Percentiles rank a stretch among this genome's conserved stretches.
Conservation (phyloP, 2,797 vertebrate species). For the Falco cherrug region DNA sequence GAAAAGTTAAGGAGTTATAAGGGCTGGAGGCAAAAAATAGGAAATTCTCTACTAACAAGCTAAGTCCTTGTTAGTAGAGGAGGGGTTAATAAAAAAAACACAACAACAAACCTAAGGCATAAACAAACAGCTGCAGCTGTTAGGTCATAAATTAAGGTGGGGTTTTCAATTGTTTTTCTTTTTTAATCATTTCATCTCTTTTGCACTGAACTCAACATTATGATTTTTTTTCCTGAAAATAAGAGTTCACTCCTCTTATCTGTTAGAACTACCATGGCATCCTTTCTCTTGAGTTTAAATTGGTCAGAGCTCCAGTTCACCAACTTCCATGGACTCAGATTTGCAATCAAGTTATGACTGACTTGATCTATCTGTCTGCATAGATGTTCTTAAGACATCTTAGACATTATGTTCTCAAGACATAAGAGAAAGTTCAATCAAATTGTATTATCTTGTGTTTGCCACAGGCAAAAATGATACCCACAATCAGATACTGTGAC, state of each 20-base stretch:
- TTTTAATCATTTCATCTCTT: background rate
- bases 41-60: background rate
- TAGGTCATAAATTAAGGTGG: background rate
- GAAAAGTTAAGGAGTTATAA: background rate
- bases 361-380: background rate
- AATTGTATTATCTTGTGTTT: background rate
- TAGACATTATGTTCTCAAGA: background rate
- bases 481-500: background rate
- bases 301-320: background rate
- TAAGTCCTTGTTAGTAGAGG: background rate
- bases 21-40: background rate
- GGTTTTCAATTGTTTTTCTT: background rate
- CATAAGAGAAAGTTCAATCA: background rate
- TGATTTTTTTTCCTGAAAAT: background rate
- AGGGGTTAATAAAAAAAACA: background rate
- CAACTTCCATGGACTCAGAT: background rate
- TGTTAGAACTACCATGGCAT: background rate
- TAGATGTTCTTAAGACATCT: background rate
- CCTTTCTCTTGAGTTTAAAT: background rate
- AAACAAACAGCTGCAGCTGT: background rate
- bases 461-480: background rate
- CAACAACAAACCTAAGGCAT: background rate
- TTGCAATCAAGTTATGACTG: background rate
- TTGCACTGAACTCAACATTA: background rate
- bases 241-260: background rate